phyloP scores from a whole-genome alignment of 2,888 invertebrate genomes.

The Nezara viridula region DNA sequence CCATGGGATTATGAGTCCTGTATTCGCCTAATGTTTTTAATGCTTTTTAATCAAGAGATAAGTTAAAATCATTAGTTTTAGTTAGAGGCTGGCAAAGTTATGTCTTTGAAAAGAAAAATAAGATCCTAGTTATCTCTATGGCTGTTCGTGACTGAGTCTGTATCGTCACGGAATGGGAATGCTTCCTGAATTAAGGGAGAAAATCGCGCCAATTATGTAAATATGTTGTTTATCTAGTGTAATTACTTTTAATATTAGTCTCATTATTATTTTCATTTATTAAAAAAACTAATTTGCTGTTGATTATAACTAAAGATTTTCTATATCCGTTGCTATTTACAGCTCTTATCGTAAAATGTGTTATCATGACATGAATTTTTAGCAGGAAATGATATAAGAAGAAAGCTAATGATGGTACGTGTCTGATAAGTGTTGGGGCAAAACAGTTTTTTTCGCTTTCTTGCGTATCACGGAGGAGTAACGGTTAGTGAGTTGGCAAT shows the following conservation, averaged over 20 bases:
- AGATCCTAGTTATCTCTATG: neutral
- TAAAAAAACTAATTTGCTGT: too few species aligned
- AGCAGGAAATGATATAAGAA: neutral
- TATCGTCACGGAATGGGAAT: neutral
- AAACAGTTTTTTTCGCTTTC: slow-evolving; percentile 32
- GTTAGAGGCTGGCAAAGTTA: too few species aligned
- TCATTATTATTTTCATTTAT: neutral
- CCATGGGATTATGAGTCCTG: too few species aligned
- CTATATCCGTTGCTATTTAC: neutral
- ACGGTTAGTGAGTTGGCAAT: slow-evolving; percentile 20
- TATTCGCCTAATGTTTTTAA: too few species aligned
- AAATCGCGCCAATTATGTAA: neutral
- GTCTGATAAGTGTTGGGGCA: neutral
- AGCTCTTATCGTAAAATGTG: neutral
- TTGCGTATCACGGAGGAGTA: slow-evolving; percentile 31
- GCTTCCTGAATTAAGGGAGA: neutral
- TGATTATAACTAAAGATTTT: too few species aligned
- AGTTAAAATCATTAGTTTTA: too few species aligned
- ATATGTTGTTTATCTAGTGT: neutral
- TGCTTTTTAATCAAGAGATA: too few species aligned
- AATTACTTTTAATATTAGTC: neutral
- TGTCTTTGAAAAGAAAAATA: neutral
- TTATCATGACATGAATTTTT: neutral
- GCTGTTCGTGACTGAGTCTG: neutral
- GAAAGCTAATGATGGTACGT: slow-evolving; percentile 29